Evolutionary conservation across 2,113 vertebrate species (phyloP).

Genomic region (Crotalus helleri): DNA sequence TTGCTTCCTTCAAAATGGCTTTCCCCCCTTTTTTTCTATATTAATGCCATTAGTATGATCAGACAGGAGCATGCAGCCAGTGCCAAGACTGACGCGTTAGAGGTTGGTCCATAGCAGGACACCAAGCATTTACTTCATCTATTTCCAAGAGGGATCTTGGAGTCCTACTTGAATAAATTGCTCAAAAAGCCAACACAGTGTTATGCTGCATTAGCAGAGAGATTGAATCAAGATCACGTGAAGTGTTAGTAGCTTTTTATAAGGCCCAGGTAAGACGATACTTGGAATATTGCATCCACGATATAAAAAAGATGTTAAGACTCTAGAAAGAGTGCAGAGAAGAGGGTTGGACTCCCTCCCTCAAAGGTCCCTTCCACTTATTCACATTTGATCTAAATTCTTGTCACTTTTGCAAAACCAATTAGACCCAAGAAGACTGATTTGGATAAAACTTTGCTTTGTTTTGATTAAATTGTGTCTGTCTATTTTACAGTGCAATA

Average conservation of each 20-base stretch:
- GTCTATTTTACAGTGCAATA: not conserved
- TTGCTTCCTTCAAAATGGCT: conserved; percentile 64
- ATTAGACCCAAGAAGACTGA: not conserved
- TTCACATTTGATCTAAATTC: not conserved
- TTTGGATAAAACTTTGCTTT: not conserved
- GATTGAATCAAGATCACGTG: not conserved
- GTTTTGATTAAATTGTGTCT: not conserved
- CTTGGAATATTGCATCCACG: not conserved
- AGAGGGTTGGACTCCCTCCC: not conserved
- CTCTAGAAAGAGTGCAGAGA: not conserved
- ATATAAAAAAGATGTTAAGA: not conserved
- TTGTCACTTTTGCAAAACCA: not conserved
- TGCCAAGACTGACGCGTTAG: not conserved
- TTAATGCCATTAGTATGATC: conserved; percentile 61
- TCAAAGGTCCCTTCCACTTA: no score
- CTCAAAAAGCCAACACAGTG: not conserved
- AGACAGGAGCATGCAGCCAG: not conserved
- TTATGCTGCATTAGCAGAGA: not conserved
- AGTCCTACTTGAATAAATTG: not conserved
- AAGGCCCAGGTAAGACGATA: not conserved
- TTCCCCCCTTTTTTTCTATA: conserved; percentile 61
- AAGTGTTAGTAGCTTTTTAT: not conserved
- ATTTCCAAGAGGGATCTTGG: not conserved
- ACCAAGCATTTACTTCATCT: not conserved
- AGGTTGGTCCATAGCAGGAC: not conserved